phyloP scores from a whole-genome alignment of 2,113 vertebrate species.

The Paratilapia polleni region DNA sequence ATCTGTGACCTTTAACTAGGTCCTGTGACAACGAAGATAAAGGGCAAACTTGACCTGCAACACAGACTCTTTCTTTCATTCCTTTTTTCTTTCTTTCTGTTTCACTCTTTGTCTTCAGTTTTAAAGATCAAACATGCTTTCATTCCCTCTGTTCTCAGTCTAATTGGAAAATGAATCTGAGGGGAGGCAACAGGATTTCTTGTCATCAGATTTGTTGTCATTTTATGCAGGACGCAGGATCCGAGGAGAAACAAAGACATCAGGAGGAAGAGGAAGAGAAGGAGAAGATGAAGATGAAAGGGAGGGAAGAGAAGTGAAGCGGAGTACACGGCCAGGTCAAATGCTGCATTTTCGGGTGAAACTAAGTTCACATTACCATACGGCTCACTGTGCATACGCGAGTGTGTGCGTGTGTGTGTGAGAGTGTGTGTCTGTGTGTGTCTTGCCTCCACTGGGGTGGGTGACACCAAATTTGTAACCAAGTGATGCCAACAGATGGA shows the following conservation, averaged over 20 bases:
- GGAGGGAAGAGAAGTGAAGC: constrained; percentile 76
- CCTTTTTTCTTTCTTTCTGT: neutral
- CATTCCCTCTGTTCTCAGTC: neutral
- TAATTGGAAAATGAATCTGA: neutral
- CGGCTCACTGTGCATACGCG: constrained; percentile 13
- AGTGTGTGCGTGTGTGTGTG: constrained; percentile 9
- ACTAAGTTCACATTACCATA: constrained; percentile 98
- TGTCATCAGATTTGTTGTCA: constrained; percentile 12
- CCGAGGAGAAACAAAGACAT: neutral
- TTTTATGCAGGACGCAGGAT: neutral
- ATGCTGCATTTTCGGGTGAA: constrained; percentile 88
- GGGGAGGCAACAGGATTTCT: constrained; percentile 56
- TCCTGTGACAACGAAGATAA: constrained; percentile 14
- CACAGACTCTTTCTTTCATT: neutral
- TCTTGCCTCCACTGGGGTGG: constrained; percentile 57
- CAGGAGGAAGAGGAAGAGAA: constrained; percentile 12
- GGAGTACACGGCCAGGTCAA: constrained; percentile 91
- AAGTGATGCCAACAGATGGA: constrained; percentile 80
- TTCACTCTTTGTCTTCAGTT: constrained; percentile 1
- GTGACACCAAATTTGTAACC: constrained; percentile 73
- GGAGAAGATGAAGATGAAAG: constrained; percentile 25
- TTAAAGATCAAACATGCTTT: neutral
- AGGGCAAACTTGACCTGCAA: constrained; percentile 21
- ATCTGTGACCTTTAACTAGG: neutral
- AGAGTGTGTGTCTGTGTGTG: constrained; percentile 7